Base-by-base conservation (phyloP, 2,797 vertebrate genomes). In the Lagocephalus sceleratus region DNA sequence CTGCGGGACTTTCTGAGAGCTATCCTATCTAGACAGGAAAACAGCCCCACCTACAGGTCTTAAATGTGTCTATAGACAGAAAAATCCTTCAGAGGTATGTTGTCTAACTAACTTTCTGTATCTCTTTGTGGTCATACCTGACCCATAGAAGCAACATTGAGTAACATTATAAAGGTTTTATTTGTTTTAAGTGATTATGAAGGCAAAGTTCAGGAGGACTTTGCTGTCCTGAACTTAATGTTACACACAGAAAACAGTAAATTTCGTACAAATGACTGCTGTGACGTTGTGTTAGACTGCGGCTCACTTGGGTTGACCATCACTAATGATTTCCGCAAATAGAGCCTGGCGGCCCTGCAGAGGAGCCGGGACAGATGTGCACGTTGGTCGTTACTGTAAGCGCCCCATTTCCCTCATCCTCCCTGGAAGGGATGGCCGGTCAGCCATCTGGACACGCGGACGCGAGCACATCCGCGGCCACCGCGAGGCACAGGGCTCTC, bases 311-410 rank as follows among this genome's bases (percentile, higher is more conserved):
- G 43, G 69, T 26, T n/a, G 21, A 16, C 47, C 40, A 51, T 43
- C 35, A 57, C 49, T 25, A 56, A 20, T 5, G 23, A 63, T 44
- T 25, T 57, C 49, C 11, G 3, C 58, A 63, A 66, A 58, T 7
- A 14, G 52, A 42, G 51, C 22, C 71, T 81, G 73, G 75, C 73
- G 79, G 73, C 66, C 60, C 55, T 66, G 76, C 59, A 73, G 57
- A 79, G 68, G 76, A 75, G 78, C 62, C 62, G 76, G 65, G 68
- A 82, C 85, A 87, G 82, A 87, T 86, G 83, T 88, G 82, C 59
- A 78, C 66, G 73, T 75, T 50, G 50, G 79, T 88, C 88, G 89
- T 91, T 87, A 89, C 84, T 83, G 84, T 85, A 87, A 88, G 84
- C 74, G 77, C 84, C 78, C 80, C 79, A 89, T 89, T 90, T 88